These are phyloP conservation scores for Pinctada fucata DNA, from an alignment of 2,888 invertebrate species.

Conservation along the genomic window DNA sequence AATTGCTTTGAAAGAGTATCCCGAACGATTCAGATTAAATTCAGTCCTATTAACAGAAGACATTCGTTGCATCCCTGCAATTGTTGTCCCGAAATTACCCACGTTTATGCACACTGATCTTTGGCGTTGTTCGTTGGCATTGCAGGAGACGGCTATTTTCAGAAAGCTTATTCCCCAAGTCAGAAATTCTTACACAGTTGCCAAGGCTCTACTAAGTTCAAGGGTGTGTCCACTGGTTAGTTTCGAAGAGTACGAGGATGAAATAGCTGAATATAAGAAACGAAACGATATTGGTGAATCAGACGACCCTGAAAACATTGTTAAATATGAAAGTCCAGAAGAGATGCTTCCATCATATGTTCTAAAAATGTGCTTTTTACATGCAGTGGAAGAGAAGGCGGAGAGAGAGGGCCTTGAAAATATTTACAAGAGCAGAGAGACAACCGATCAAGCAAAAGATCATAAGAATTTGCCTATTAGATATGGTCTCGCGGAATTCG, in stretches of 20 bases:
- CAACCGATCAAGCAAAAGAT: background rate
- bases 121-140: slow-evolving; percentile 46
- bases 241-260: slow-evolving; percentile 34
- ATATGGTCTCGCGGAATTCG: background rate
- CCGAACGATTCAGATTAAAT: slow-evolving; percentile 27
- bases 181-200: slow-evolving; percentile 42
- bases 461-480: background rate
- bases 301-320: slow-evolving; percentile 18
- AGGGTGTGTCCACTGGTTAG: slow-evolving; percentile 30
- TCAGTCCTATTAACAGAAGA: slow-evolving; percentile 29
- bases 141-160: slow-evolving; percentile 43
- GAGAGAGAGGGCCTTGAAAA: slow-evolving; percentile 10
- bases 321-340: slow-evolving; percentile 27
- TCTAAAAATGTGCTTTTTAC: slow-evolving; percentile 45
- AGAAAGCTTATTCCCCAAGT: slow-evolving; percentile 33
- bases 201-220: slow-evolving; percentile 35
- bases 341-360: slow-evolving; percentile 41
- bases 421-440: background rate
- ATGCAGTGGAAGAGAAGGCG: slow-evolving; percentile 34
- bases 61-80: slow-evolving; percentile 16
- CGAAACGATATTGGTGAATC: slow-evolving; percentile 13
- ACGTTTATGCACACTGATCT: slow-evolving; percentile 32
- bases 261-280: slow-evolving; percentile 8
- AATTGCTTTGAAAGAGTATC: slow-evolving; percentile 36
- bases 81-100: slow-evolving; percentile 45